These are phyloP conservation scores for Anastrepha ludens DNA, from an alignment of 1,140 invertebrate genomes.

Conservation along the genomic window DNA sequence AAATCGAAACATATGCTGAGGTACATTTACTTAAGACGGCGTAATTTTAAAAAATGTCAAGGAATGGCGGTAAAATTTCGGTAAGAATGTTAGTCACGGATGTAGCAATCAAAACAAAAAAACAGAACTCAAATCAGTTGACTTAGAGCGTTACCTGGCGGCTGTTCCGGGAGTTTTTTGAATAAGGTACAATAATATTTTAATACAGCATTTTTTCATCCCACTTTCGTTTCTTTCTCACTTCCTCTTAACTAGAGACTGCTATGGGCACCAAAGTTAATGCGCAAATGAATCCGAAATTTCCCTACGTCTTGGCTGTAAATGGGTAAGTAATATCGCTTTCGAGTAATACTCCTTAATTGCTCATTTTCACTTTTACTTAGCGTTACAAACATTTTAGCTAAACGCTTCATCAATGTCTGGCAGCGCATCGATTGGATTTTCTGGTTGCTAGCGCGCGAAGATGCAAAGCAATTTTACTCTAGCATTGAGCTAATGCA, in stretches of 20 bases:
- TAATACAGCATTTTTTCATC: too few species aligned
- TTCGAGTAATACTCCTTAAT: not conserved
- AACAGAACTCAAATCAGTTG: too few species aligned
- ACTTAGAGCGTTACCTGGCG: too few species aligned
- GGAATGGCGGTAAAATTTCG: too few species aligned
- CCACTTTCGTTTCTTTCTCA: conserved; percentile 61
- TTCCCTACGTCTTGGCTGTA: conserved; percentile 83
- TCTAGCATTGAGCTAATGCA: conserved; percentile 74
- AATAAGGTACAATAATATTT: too few species aligned
- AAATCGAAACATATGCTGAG: too few species aligned
- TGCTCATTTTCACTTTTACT: not conserved
- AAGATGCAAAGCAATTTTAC: conserved; percentile 75
- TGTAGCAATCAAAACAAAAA: too few species aligned
- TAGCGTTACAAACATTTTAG: conserved; percentile 65
- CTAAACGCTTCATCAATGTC: conserved; percentile 62
- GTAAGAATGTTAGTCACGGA: too few species aligned
- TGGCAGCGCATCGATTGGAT: conserved; percentile 65
- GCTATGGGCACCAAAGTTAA: conserved; percentile 87
- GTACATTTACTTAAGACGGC: too few species aligned
- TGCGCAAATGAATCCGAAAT: conserved; percentile 81
- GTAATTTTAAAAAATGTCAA: too few species aligned
- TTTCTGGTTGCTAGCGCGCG: conserved; percentile 61
- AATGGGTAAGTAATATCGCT: conserved; percentile 75
- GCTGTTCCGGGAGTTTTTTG: too few species aligned
- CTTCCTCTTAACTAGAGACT: conserved; percentile 81